Percentiles rank a stretch among this genome's conserved stretches.
Evolutionary conservation across 1,140 invertebrate genomes (phyloP).

Genomic region (Rhyzopertha dominica): DNA sequence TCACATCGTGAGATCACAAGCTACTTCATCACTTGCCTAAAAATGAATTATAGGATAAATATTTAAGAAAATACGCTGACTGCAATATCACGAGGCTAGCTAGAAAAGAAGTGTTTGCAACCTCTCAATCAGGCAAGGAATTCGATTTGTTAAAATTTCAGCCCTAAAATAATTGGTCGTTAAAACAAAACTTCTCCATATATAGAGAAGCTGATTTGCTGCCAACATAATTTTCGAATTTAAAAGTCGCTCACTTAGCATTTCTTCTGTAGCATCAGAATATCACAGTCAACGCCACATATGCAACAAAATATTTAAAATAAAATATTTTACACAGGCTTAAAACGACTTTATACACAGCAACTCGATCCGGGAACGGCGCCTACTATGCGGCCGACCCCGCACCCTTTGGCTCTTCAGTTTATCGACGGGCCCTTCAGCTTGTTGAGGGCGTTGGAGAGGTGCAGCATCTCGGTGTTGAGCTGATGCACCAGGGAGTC

Average conservation of each 20-base stretch:
- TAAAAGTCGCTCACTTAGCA: too few relatives aligned
- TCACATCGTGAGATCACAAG: slow-evolving; percentile 27
- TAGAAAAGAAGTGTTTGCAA: too few relatives aligned
- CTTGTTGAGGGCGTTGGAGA: slow-evolving; percentile 79
- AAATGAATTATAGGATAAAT: slow-evolving; percentile 21
- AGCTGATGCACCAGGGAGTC: slow-evolving; percentile 73
- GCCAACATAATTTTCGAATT: too few relatives aligned
- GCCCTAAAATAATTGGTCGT: too few relatives aligned
- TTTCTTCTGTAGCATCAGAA: too few relatives aligned
- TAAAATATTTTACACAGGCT: slow-evolving; percentile 31
- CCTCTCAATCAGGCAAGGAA: too few relatives aligned
- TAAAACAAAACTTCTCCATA: too few relatives aligned
- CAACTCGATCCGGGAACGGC: slow-evolving; percentile 20
- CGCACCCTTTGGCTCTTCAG: background rate
- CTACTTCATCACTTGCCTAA: slow-evolving; percentile 26
- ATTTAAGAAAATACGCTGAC: too few relatives aligned
- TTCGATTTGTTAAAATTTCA: too few relatives aligned
- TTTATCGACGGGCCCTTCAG: slow-evolving; percentile 56
- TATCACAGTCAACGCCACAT: too few relatives aligned
- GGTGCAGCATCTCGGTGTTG: slow-evolving; percentile 76
- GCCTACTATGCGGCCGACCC: background rate
- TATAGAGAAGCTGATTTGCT: too few relatives aligned
- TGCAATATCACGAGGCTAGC: too few relatives aligned
- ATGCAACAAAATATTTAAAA: slow-evolving; percentile 23
- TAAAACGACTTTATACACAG: slow-evolving; percentile 38